phyloP scores from a whole-genome alignment of 2,113 vertebrate genomes.

The Oreocharis arfaki region DNA sequence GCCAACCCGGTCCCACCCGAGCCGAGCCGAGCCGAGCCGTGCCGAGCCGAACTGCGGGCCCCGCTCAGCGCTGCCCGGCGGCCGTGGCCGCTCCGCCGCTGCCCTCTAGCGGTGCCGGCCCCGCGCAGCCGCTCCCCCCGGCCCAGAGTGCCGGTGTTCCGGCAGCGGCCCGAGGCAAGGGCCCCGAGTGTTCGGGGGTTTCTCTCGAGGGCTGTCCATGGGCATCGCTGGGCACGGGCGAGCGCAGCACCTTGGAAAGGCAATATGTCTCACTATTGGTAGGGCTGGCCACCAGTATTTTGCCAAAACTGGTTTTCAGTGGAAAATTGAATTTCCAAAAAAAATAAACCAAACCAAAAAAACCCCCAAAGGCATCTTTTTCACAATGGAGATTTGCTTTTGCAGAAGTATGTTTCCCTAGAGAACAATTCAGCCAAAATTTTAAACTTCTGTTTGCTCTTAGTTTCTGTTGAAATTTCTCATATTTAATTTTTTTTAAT shows the following conservation, averaged over 20 bases:
- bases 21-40: no score
- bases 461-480: neutral
- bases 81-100: neutral
- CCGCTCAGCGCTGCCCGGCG: no score
- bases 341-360: neutral
- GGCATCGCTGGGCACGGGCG: neutral
- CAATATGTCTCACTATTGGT: neutral
- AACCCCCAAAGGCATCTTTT: neutral
- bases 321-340: neutral
- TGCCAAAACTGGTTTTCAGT: neutral
- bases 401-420: neutral
- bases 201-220: neutral
- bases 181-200: neutral
- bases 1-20: no score
- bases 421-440: neutral
- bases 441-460: neutral
- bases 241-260: neutral
- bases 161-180: neutral
- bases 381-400: neutral
- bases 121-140: neutral
- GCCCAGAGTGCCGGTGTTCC: neutral
- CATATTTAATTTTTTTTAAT: neutral
- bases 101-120: neutral
- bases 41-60: no score
- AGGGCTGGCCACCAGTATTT: neutral